Base-by-base conservation (phyloP, 1,140 invertebrate species). In the Drosophila pallidifrons region DNA sequence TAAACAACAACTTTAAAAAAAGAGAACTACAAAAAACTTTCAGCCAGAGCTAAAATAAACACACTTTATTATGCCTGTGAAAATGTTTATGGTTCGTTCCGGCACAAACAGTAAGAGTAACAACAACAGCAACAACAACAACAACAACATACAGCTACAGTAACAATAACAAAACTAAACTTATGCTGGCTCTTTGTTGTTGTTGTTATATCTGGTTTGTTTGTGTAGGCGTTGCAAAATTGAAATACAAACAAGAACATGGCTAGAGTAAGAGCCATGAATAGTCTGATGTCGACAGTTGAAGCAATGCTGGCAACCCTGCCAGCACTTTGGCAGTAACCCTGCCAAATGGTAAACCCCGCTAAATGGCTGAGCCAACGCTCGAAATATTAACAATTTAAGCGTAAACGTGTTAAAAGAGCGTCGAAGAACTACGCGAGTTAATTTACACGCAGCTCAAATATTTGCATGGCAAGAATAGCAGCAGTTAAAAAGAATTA, bases 211-310 rank as follows among this genome's bases (percentile, higher is more conserved):
- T 45, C 51, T 75, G 64, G 60, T 54, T 54, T 75, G 81, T 85
- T 85, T 85, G 74, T 65, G 81, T 85, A 85, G 77, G 81, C 81
- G 65, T 71, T 72, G 80, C 51, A 75, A 82, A 87, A 88, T 88
- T 88, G 80, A 88, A 88, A 88, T 82, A 82, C 83, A 87, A 88
- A 88, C 83, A 88, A 82, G 60, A 61, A 76, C 60, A 83, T 60
- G 45, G 47, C 32, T 13, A 41, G 73, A 30, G 63, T 38, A 57
- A 60, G 35, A 11, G 32, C 35, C 28, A 5, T 8, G 35, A 30
- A 16, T 13, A 55, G 52, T 35, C 30, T 35, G 5, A 8, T 45
- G 35, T 30, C 59, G 43, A 80, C 65, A 65, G 57, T 58, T 59
- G 63, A 5, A n/a, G 45, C 41, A 32, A 45, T 28, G 32, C 57